These are phyloP conservation scores for Noturus placidus DNA, from an alignment of 2,113 vertebrate species.

Conservation along the genomic window DNA sequence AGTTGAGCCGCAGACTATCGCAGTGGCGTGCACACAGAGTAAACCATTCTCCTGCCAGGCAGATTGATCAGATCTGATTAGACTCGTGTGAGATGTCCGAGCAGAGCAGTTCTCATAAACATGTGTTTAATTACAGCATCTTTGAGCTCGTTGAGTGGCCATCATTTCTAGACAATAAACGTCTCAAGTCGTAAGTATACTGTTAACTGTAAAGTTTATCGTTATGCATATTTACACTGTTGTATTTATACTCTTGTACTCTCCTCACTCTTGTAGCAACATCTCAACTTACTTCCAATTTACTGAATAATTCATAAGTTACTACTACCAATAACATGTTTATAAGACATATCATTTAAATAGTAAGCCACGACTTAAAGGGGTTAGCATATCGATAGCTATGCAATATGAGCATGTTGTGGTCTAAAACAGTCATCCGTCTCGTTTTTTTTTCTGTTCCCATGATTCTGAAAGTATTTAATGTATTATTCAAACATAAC, in stretches of 20 bases:
- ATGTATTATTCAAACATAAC: conserved; percentile 79
- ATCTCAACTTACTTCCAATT: background rate
- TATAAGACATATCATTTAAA: background rate
- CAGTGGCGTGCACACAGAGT: conserved; percentile 26
- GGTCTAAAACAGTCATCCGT: conserved; percentile 69
- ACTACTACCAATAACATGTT: background rate
- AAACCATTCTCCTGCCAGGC: conserved; percentile 19
- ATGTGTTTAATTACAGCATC: conserved; percentile 1
- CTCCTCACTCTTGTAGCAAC: background rate
- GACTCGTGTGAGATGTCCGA: background rate
- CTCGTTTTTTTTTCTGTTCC: conserved; percentile 66
- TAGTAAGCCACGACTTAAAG: background rate
- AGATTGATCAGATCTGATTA: conserved; percentile 35
- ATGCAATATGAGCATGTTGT: background rate
- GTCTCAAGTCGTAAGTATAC: background rate
- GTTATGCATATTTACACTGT: background rate
- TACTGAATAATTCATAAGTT: background rate
- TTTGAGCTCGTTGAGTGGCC: too few species aligned
- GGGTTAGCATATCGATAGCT: conserved; percentile 11
- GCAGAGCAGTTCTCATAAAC: background rate
- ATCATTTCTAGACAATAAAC: background rate
- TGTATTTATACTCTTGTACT: too few species aligned
- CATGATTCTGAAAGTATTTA: conserved; percentile 73
- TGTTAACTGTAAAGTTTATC: background rate
- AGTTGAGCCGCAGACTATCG: conserved; percentile 42